Evolutionary conservation across 2,113 vertebrate genomes (phyloP).

Genomic region (Arvicanthis niloticus): DNA sequence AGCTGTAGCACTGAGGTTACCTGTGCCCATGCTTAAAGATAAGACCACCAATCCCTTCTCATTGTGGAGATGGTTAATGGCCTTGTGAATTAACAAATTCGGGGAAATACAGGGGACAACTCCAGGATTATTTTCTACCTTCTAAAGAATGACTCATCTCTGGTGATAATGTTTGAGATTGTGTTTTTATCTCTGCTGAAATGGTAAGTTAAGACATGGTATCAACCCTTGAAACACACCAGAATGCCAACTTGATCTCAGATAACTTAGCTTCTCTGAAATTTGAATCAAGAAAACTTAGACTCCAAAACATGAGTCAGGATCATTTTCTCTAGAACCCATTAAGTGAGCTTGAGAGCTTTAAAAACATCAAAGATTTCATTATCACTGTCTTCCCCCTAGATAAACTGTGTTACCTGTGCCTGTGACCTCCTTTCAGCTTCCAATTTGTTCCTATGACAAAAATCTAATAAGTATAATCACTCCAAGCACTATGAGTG

Average conservation of each 20-base stretch:
- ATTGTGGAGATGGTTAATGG: not conserved
- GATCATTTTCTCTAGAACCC: not conserved
- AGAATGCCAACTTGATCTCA: not conserved
- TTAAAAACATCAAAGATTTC: constrained; percentile 34
- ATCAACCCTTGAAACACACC: not conserved
- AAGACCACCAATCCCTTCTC: not conserved
- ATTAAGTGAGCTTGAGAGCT: not conserved
- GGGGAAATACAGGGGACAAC: not conserved
- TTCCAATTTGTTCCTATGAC: not conserved
- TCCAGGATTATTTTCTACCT: not conserved
- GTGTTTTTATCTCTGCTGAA: not conserved
- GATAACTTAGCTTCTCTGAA: not conserved
- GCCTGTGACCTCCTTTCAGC: not conserved
- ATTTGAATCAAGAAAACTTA: not conserved
- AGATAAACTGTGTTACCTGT: not conserved
- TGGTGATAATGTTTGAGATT: not conserved
- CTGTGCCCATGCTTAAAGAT: not conserved
- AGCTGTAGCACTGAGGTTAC: not conserved
- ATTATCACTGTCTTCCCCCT: not conserved
- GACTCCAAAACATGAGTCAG: not conserved
- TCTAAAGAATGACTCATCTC: not conserved
- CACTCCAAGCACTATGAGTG: not conserved
- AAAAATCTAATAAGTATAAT: not conserved
- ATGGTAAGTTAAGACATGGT: not conserved
- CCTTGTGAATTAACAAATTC: not conserved